Percentiles rank a stretch among this genome's conserved stretches.
Evolutionary conservation across 2,888 invertebrate species (phyloP).

Genomic region (Philopedon plagiatum): DNA sequence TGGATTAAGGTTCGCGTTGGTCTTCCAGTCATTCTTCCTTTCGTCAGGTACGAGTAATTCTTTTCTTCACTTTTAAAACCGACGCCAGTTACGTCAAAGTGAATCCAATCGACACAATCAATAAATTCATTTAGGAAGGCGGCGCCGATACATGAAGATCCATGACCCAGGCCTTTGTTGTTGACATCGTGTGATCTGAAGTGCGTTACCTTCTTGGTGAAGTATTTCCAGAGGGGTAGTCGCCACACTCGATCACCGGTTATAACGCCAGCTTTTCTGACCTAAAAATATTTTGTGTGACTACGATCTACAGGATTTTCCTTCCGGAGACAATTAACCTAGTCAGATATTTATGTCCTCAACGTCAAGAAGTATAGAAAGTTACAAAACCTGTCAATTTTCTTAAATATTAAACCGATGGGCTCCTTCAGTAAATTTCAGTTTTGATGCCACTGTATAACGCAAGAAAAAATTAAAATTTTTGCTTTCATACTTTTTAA

Average conservation of each 20-base stretch:
- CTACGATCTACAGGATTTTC: no score
- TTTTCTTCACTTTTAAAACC: conserved; percentile 71
- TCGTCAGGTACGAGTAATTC: conserved; percentile 71
- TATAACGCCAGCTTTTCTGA: conserved; percentile 70
- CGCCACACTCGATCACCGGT: conserved; percentile 77
- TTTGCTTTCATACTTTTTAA: no score
- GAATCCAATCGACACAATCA: conserved; percentile 73
- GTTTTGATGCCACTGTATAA: no score
- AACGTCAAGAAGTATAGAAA: no score
- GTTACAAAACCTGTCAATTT: no score
- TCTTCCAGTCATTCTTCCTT: conserved; percentile 71
- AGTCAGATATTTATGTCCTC: no score
- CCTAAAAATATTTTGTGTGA: no score
- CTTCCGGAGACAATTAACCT: no score
- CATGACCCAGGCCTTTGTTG: conserved; percentile 66
- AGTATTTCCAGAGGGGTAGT: conserved; percentile 73
- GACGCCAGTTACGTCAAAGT: conserved; percentile 74
- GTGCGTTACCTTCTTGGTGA: conserved; percentile 68
- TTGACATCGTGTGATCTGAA: conserved; percentile 65
- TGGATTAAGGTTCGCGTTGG: conserved; percentile 71
- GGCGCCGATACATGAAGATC: conserved; percentile 65
- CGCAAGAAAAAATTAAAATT: no score
- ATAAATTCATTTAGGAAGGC: conserved; percentile 72
- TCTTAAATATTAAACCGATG: no score
- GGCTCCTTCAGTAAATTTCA: no score